These are phyloP conservation scores for Pachypanchax playfairii DNA, from an alignment of 2,113 vertebrate genomes.

Conservation along the genomic window DNA sequence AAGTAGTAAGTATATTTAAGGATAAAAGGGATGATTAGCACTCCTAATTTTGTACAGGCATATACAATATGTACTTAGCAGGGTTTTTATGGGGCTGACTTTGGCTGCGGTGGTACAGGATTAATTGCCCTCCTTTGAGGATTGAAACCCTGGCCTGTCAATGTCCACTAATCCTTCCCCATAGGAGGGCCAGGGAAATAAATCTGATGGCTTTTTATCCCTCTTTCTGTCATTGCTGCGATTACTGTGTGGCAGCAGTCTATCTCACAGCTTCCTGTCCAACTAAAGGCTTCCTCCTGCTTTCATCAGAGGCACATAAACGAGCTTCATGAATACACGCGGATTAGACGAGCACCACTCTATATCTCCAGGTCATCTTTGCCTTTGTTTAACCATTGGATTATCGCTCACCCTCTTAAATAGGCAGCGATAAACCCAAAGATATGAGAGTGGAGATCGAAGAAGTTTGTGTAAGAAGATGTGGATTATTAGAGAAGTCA, in stretches of 20 bases:
- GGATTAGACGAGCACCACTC: slow-evolving; percentile 25
- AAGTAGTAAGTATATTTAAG: slow-evolving; percentile 43
- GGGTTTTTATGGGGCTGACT: slow-evolving; percentile 43
- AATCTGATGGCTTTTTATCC: slow-evolving; percentile 78
- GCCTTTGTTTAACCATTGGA: slow-evolving; percentile 53
- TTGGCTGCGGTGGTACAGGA: slow-evolving; percentile 52
- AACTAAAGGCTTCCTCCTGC: slow-evolving; percentile 39
- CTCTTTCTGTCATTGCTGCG: slow-evolving; percentile 63
- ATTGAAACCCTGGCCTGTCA: slow-evolving; percentile 76
- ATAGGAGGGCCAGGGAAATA: slow-evolving; percentile 66
- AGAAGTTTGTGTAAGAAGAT: slow-evolving; percentile 5
- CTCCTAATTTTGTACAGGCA: slow-evolving; percentile 41
- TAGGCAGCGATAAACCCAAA: slow-evolving; percentile 6
- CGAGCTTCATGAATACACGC: slow-evolving; percentile 11
- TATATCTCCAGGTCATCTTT: slow-evolving; percentile 30
- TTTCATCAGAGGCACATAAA: slow-evolving; percentile 37
- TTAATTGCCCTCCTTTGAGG: slow-evolving; percentile 80
- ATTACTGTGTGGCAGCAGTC: slow-evolving; percentile 66
- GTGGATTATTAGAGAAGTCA: not conserved
- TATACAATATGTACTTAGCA: slow-evolving; percentile 47
- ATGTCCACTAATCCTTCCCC: slow-evolving; percentile 75
- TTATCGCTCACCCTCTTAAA: slow-evolving; percentile 53
- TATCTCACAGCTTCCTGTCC: slow-evolving; percentile 40
- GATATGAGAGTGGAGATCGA: slow-evolving; percentile 26
- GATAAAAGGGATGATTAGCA: slow-evolving; percentile 60